phyloP scores from a whole-genome alignment of 2,888 invertebrate species.

The Cetonia aurata region DNA sequence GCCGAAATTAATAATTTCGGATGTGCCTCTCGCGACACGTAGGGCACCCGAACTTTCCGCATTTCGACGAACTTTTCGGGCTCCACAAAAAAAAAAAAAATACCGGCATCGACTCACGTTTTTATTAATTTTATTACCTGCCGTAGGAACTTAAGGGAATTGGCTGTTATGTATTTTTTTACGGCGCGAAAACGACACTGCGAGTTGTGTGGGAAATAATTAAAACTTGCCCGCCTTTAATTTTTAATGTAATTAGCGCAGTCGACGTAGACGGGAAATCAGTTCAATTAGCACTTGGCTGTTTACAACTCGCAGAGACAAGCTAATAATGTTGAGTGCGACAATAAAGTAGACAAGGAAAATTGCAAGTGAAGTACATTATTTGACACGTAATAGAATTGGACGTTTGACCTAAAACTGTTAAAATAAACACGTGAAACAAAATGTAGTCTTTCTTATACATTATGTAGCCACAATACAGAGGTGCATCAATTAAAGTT shows the following conservation, averaged over 20 bases:
- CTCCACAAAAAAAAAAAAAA: slow-evolving; percentile 1
- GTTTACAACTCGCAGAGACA: neutral
- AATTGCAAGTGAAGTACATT: neutral
- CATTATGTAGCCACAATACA: too few species aligned
- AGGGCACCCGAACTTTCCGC: neutral
- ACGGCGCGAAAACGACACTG: neutral
- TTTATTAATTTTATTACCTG: slow-evolving; percentile 23
- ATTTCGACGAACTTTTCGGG: slow-evolving; percentile 9
- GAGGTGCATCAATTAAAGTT: too few species aligned
- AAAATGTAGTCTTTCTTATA: too few species aligned
- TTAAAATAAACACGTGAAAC: too few species aligned
- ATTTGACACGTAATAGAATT: neutral
- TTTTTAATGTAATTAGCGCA: slow-evolving; percentile 24
- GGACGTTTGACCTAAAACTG: slow-evolving; percentile 4
- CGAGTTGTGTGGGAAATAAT: slow-evolving; percentile 11
- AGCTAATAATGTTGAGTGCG: slow-evolving; percentile 10
- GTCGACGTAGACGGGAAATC: neutral
- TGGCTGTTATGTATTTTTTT: slow-evolving; percentile 11
- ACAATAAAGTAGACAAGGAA: neutral
- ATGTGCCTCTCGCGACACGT: neutral
- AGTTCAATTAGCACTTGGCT: slow-evolving; percentile 6
- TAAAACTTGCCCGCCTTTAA: slow-evolving; percentile 10
- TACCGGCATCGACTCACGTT: neutral
- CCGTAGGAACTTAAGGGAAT: slow-evolving; percentile 14
- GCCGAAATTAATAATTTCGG: slow-evolving; percentile 13